phyloP scores from a whole-genome alignment of 1,140 invertebrate genomes.

The Sycophaga agraensis region DNA sequence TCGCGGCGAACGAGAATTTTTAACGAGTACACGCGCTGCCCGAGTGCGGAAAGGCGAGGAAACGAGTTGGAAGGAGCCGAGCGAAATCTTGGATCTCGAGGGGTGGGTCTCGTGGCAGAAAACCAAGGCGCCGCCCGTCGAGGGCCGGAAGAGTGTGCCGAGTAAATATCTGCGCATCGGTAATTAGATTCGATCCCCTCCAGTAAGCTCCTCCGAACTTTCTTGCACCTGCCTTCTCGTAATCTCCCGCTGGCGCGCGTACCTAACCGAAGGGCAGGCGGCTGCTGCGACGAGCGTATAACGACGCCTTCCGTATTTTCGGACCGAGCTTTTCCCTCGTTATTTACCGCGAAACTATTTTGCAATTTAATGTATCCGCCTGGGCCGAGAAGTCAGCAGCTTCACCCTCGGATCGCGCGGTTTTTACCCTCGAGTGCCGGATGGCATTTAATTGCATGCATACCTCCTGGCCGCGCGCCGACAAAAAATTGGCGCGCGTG shows the following conservation, averaged over 20 bases:
- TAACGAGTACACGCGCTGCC: slow-evolving; percentile 26
- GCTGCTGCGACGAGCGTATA: slow-evolving; percentile 21
- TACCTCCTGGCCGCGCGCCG: background rate
- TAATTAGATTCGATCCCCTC: slow-evolving; percentile 49
- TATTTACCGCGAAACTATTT: slow-evolving; percentile 47
- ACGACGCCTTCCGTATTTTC: slow-evolving; percentile 25
- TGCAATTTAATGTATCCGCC: slow-evolving; percentile 39
- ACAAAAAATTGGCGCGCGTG: no score
- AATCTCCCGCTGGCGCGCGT: background rate
- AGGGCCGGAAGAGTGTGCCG: slow-evolving; percentile 28
- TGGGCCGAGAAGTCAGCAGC: background rate
- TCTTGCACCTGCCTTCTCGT: background rate
- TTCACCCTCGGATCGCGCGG: background rate
- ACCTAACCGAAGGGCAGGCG: no score
- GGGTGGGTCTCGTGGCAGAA: no score
- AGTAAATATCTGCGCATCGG: slow-evolving; percentile 50
- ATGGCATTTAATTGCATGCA: slow-evolving; percentile 31
- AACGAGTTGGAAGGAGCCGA: slow-evolving; percentile 8
- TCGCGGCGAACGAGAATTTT: slow-evolving; percentile 20
- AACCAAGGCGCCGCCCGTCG: no score
- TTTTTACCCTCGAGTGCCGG: background rate
- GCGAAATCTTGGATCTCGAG: no score
- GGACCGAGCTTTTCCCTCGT: slow-evolving; percentile 37
- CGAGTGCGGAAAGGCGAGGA: slow-evolving; percentile 2
- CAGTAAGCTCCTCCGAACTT: background rate